These are phyloP conservation scores for Nebria brevicollis DNA, from an alignment of 2,888 invertebrate species.

Conservation along the genomic window DNA sequence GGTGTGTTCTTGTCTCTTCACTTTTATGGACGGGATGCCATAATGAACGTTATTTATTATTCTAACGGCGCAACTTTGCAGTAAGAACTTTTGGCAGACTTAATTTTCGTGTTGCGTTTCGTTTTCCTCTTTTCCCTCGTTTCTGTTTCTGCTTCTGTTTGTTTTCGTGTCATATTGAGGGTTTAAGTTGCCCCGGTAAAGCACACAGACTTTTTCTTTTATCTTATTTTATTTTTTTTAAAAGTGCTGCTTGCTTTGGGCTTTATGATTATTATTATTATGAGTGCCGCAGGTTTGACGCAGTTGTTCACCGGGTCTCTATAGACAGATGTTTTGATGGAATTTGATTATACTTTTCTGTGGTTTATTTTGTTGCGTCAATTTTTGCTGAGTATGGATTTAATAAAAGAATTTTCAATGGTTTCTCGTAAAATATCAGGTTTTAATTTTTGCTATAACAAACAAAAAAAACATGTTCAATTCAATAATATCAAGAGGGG, in stretches of 20 bases:
- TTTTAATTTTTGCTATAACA: too few relatives aligned
- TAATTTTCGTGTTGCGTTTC: slow-evolving; percentile 33
- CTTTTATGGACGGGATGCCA: slow-evolving; percentile 16
- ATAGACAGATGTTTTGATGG: background rate
- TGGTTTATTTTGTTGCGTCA: background rate
- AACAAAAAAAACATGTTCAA: too few relatives aligned
- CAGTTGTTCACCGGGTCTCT: background rate
- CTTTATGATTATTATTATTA: background rate
- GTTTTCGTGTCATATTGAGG: slow-evolving; percentile 10
- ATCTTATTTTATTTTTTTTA: background rate
- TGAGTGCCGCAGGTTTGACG: background rate
- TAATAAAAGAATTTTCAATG: too few relatives aligned
- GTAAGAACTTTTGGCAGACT: slow-evolving; percentile 34
- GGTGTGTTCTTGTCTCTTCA: slow-evolving; percentile 5
- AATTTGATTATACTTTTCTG: background rate
- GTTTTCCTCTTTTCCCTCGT: background rate
- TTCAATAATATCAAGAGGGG: too few relatives aligned
- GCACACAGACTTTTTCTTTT: background rate
- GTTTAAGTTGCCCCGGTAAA: slow-evolving; percentile 2
- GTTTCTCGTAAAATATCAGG: too few relatives aligned
- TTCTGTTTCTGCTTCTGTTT: background rate
- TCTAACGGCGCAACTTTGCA: slow-evolving; percentile 37
- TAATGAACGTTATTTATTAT: slow-evolving; percentile 36
- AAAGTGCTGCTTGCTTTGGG: background rate
- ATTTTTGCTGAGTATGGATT: background rate